Evolutionary conservation across 2,888 invertebrate species (phyloP), one percentile per base, ranked within the genome.

Genomic region (Pristionchus arcanus): DNA sequence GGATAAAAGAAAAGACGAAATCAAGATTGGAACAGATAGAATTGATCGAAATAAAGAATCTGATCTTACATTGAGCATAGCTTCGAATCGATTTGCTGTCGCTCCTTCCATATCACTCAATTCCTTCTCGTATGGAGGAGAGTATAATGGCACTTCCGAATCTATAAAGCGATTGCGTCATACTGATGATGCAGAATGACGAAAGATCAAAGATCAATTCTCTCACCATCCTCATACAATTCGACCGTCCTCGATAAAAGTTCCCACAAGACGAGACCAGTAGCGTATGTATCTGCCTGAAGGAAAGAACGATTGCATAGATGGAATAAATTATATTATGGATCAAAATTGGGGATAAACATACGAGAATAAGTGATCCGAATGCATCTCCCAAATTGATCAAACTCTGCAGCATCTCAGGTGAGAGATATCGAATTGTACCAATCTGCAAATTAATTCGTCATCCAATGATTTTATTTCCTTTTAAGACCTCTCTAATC

Each of bases 231-330:
- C 2, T 83, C 83, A 37, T 86, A 86, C 63, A 86, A 19, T n/a
- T 86, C 63, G 42, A 63, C 86, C 25, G 86, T 86, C 34, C 86
- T 31, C 63, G 86, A 63, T 21, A 86, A 66, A 7, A 86, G 31
- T 21, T 86, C 86, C 86, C 86, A 86, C 19, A 86, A 37, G 2
- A 86, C 86, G 66, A 86, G 86, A 86, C 63, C 86, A 21, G 63
- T 42, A 15, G 86, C 59, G 31, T 86, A 86, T 53, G 86, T 86
- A 25, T 86, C 86, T 25, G n/a, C 37, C 86, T 86, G 63, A 25
- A 77, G 1, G n/a, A 25, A 19, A 71, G 68, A 68, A 28, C 9
- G 31, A n/a, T n/a, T n/a, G n/a, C n/a, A n/a, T n/a, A 42, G 37
- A 37, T 74, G 34, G n/a, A 74, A 37, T 37, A 31, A 74, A 31